Conservation (phyloP, 1,140 invertebrate species). For the Zaprionus capensis region DNA sequence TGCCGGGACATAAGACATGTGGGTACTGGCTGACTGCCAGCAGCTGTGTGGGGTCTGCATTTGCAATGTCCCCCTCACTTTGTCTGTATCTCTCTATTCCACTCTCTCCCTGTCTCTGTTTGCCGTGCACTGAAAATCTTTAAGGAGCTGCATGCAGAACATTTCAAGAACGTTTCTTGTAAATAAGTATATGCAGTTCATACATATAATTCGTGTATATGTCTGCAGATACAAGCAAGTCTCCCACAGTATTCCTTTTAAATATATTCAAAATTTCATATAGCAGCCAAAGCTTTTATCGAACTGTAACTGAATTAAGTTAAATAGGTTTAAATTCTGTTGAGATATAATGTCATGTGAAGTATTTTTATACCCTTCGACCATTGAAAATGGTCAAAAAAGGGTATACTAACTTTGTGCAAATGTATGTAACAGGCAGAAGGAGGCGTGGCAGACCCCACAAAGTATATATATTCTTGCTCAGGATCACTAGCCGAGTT, state of each 20-base stretch:
- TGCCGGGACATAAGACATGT: slow-evolving; percentile 58
- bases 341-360: no score
- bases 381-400: no score
- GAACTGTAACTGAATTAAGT: neutral
- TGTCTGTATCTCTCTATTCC: neutral
- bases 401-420: no score
- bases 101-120: neutral
- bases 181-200: neutral
- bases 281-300: neutral
- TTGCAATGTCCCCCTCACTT: neutral
- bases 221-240: neutral
- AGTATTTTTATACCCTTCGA: no score
- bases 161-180: neutral
- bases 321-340: no score
- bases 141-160: slow-evolving; percentile 5
- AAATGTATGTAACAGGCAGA: no score
- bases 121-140: slow-evolving; percentile 7
- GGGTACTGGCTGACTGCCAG: slow-evolving; percentile 20
- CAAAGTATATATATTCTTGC: no score
- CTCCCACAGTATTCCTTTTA: neutral
- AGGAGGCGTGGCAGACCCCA: no score
- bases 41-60: slow-evolving; percentile 20
- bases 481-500: no score
- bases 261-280: neutral
- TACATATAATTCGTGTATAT: neutral